phyloP scores from a whole-genome alignment of 2,797 vertebrate species.

The Eptatretus atami region DNA sequence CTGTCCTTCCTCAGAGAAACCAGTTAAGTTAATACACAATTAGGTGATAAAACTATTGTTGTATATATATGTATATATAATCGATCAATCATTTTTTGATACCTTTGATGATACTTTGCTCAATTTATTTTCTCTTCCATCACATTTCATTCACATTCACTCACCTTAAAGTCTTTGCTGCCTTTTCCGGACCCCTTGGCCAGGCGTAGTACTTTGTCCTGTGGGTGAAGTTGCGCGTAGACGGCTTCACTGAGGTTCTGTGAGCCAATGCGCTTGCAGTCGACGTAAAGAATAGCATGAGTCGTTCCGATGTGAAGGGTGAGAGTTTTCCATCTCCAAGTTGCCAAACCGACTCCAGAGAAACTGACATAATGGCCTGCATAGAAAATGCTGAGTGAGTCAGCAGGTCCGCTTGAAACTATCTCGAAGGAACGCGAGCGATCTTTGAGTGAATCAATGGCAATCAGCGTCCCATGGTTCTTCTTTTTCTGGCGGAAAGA shows the following conservation, averaged over 20 bases:
- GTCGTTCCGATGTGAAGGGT: slow-evolving; percentile 81
- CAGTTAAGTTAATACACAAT: too few relatives aligned
- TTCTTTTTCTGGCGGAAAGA: slow-evolving; percentile 59
- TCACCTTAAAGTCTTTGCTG: slow-evolving; percentile 63
- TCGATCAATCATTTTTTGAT: too few relatives aligned
- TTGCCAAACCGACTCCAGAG: slow-evolving; percentile 46
- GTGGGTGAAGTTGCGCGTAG: slow-evolving; percentile 36
- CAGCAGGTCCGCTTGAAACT: slow-evolving; percentile 54
- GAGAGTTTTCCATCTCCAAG: slow-evolving; percentile 69
- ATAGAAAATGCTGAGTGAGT: slow-evolving; percentile 57
- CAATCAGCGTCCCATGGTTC: slow-evolving; percentile 39
- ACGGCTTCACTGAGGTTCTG: slow-evolving; percentile 55
- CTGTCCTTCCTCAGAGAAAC: too few relatives aligned
- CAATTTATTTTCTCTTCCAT: not conserved
- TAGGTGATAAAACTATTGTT: too few relatives aligned
- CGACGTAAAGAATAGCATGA: slow-evolving; percentile 49
- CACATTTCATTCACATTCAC: slow-evolving; percentile 6
- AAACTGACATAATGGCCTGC: slow-evolving; percentile 47
- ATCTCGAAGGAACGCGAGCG: slow-evolving; percentile 55
- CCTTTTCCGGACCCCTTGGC: slow-evolving; percentile 34
- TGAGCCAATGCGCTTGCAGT: slow-evolving; percentile 56
- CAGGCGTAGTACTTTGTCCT: slow-evolving; percentile 27
- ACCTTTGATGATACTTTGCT: too few relatives aligned
- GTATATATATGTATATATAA: too few relatives aligned
- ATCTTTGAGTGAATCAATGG: slow-evolving; percentile 40